Base-by-base conservation (phyloP, 2,888 invertebrate genomes). In the Pseudococcus jackbeardsleyi region DNA sequence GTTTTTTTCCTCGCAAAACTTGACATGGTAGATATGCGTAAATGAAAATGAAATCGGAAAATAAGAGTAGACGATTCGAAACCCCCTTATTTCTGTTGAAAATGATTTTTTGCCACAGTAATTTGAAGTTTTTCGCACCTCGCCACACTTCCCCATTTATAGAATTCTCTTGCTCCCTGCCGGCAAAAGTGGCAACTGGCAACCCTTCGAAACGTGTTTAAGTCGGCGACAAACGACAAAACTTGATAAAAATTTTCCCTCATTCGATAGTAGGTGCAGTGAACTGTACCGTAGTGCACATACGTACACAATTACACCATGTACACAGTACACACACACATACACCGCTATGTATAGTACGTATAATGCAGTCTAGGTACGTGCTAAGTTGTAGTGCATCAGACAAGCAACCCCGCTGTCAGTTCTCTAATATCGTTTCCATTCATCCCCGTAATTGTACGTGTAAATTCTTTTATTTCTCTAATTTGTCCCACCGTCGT, bases 391-490 rank as follows among this genome's bases (percentile, higher is more conserved):
- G n/a, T 59, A 11, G 19, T 84, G 84, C 50, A 54, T 26, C 50
- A 54, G 46, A 59, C n/a, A 17, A 85, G 59, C 64, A 8, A 54
- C 85, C 33, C 33, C 17, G 85, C 12, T 50, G 85, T 39, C 85
- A 33, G 84, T 48, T 39, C 59, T 9, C 33, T 85, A 85, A 46
- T 72, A 86, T 46, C 72, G 39, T 86, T 86, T 64, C 64, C 86
- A 86, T 86, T 86, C 72, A 86, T 86, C 46, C 86, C 86, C 22
- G 22, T 86, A 86, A 86, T 86, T 72, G 86, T 68, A 86, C 86
- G 86, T 86, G 86, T 42, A 86, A 86, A 86, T 86, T 64, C 72
- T 86, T 86, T 86, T 72, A 86, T 86, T 86, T 86, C 64, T 42
- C 86, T 86, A 86, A 86, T 86, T 86, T 64, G 72, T 72, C 72